A percentile compares a stretch with the other conserved stretches of the same genome.
These are phyloP conservation scores for Periophthalmus magnuspinnatus DNA, from an alignment of 2,797 vertebrate species.

Conservation along the genomic window DNA sequence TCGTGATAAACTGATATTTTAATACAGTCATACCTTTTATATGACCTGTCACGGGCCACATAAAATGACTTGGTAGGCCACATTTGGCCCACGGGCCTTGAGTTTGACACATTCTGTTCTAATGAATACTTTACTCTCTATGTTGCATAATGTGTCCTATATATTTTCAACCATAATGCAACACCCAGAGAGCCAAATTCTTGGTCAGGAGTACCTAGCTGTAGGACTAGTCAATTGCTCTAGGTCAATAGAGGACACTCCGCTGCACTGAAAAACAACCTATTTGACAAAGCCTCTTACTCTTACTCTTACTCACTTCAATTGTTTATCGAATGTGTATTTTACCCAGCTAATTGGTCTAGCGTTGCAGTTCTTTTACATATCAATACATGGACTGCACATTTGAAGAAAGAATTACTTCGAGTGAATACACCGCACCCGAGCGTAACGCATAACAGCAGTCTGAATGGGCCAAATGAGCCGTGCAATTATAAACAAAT, in stretches of 20 bases:
- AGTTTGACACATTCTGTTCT: too few relatives aligned
- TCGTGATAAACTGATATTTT: too few relatives aligned
- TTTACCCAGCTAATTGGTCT: background rate
- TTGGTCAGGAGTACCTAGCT: background rate
- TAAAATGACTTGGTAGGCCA: too few relatives aligned
- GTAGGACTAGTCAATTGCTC: background rate
- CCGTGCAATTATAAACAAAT: background rate
- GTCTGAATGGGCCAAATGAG: conserved; percentile 13
- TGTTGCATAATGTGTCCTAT: too few relatives aligned
- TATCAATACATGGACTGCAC: conserved; percentile 5
- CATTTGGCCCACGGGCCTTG: too few relatives aligned
- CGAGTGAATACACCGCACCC: background rate
- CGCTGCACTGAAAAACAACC: background rate
- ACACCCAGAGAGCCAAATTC: too few relatives aligned
- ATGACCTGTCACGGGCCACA: too few relatives aligned
- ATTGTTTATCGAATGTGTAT: background rate
- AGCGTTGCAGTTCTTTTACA: conserved; percentile 1
- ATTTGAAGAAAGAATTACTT: background rate
- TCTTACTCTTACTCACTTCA: background rate
- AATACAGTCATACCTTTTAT: too few relatives aligned
- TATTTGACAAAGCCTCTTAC: background rate
- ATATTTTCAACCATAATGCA: too few relatives aligned
- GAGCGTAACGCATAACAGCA: background rate
- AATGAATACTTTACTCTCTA: too few relatives aligned
- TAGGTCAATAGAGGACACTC: background rate